Evolutionary conservation across 2,797 vertebrate species (phyloP).

Genomic region (Tapera naevia): DNA sequence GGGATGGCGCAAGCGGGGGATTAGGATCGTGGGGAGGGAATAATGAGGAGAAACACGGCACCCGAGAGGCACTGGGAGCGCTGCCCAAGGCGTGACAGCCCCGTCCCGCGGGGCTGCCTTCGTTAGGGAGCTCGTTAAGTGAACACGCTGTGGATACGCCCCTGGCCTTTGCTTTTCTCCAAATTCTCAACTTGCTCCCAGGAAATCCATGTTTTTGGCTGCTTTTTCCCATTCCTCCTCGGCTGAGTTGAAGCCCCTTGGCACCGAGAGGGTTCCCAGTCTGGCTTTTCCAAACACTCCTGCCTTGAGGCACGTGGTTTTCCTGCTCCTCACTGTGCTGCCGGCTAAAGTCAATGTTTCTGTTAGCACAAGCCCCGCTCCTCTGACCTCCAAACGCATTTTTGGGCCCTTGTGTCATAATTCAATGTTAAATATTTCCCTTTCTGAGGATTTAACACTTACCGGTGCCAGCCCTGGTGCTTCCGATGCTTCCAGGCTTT

Average conservation of each 20-base stretch:
- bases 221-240: background rate
- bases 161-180: background rate
- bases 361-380: background rate
- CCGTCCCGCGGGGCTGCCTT: background rate
- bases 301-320: background rate
- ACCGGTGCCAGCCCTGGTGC: background rate
- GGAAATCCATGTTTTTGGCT: background rate
- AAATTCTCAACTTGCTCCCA: background rate
- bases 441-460: background rate
- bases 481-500: background rate
- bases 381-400: background rate
- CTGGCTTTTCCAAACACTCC: background rate
- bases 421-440: background rate
- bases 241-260: background rate
- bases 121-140: background rate
- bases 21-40: background rate
- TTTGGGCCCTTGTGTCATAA: background rate
- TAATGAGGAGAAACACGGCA: background rate
- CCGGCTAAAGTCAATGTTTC: background rate
- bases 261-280: rapidly evolving
- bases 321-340: background rate
- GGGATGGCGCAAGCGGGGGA: background rate
- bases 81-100: background rate
- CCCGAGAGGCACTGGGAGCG: background rate
- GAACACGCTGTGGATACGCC: too few species aligned